Percentiles rank a stretch among this genome's conserved stretches.
Conservation (phyloP, 2,113 vertebrate species). For the Panthera uncia region DNA sequence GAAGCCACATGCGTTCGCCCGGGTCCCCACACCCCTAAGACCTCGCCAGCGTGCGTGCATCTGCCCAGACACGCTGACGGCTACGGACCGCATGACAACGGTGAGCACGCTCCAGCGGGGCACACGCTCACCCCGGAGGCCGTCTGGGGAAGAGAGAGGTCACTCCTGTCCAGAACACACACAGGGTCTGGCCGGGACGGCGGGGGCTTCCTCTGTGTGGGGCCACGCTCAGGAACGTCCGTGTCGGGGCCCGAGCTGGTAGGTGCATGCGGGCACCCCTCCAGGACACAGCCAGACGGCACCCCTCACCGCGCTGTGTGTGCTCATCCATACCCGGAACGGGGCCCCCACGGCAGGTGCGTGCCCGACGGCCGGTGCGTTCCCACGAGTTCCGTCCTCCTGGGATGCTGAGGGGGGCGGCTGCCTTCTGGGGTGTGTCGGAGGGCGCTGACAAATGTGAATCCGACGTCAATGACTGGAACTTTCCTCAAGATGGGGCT, state of each 20-base stretch:
- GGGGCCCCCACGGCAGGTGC: not conserved
- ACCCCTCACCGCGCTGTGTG: fast-evolving
- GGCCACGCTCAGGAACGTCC: not conserved
- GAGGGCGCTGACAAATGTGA: not conserved
- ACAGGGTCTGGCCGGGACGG: fast-evolving
- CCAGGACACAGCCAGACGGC: not conserved
- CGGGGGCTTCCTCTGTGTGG: fast-evolving
- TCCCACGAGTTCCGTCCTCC: not conserved
- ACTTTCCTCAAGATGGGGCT: not conserved
- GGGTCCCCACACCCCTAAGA: fast-evolving
- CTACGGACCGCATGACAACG: fast-evolving
- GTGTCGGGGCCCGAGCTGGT: not conserved
- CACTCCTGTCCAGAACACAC: not conserved
- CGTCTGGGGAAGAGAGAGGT: not conserved
- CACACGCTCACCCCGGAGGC: not conserved
- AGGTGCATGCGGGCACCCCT: fast-evolving
- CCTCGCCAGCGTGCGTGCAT: fast-evolving
- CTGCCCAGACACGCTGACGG: fast-evolving
- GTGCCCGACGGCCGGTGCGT: fast-evolving
- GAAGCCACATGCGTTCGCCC: not conserved
- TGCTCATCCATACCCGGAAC: not conserved
- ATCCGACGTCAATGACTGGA: fast-evolving
- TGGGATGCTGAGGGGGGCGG: fast-evolving
- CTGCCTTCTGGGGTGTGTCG: not conserved
- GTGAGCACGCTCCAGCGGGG: too few relatives aligned